A percentile compares a stretch with the other conserved stretches of the same genome.
Evolutionary conservation across 2,888 invertebrate genomes (phyloP).

Genomic region (Eupithecia centaureata): DNA sequence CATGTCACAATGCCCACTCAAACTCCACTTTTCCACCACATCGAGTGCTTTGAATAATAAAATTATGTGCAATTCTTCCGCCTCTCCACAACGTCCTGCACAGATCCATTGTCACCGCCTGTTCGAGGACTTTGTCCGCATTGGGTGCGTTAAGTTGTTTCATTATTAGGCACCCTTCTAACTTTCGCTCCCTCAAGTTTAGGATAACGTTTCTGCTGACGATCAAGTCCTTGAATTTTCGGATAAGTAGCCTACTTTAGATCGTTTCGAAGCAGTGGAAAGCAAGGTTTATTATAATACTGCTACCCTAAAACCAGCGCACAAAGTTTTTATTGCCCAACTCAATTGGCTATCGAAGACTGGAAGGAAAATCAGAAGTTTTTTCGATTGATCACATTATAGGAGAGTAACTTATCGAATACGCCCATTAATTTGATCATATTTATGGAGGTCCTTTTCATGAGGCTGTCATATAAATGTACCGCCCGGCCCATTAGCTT

Average conservation of each 20-base stretch:
- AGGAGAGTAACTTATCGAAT: conserved; percentile 56
- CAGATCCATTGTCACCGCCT: conserved; percentile 59
- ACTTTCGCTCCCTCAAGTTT: conserved; percentile 49
- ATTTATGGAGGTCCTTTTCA: conserved; percentile 68
- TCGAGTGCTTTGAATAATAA: conserved; percentile 66
- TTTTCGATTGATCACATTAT: conserved; percentile 50
- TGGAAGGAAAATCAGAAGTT: conserved; percentile 46
- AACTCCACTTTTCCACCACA: conserved; percentile 63
- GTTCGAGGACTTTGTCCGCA: conserved; percentile 55
- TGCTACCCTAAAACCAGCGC: conserved; percentile 22
- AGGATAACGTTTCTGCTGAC: conserved; percentile 52
- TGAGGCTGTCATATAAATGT: conserved; percentile 71
- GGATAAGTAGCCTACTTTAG: conserved; percentile 31
- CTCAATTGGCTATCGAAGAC: conserved; percentile 33
- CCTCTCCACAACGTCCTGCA: conserved; percentile 56
- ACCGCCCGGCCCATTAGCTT: conserved; percentile 69
- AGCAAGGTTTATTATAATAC: conserved; percentile 7
- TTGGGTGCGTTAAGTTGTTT: conserved; percentile 60
- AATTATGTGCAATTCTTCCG: conserved; percentile 62
- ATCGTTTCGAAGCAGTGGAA: conserved; percentile 23
- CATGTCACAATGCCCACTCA: conserved; percentile 64
- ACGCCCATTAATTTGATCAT: conserved; percentile 68
- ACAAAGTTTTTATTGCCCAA: conserved; percentile 42
- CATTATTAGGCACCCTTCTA: conserved; percentile 55
- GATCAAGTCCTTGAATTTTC: conserved; percentile 46